Base-by-base conservation (phyloP, 2,888 invertebrate species). In the Scaptomyza cyrtandrae region DNA sequence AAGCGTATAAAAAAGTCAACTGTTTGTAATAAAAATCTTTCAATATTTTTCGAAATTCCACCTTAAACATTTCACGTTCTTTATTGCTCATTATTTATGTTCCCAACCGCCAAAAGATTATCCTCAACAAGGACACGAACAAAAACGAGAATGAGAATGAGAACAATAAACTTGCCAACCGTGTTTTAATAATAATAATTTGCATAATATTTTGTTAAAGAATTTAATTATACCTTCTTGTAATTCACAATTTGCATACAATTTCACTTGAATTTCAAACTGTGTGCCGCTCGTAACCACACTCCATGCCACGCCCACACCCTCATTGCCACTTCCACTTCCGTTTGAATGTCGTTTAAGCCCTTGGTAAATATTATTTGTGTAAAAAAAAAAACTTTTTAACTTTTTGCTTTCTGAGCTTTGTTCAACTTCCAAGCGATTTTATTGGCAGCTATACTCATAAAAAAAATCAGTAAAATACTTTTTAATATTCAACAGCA, bases 171-270 rank as follows among this genome's bases (percentile, higher is more conserved):
- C 11, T 44, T 44, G 44, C 13, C 16, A 19, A 43, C 11, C 55
- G 2, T 6, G n/a, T 67, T 65, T 39, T 39, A 14, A 35, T 50
- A n/a, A 5, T n/a, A 39, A 54, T 62, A 65, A 81, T 84, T 84
- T 85, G 73, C 86, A 82, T 84, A 81, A 80, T 72, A 74, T 85
- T 73, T 64, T 56, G 33, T 55, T 63, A n/a, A 55, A 69, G 61
- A 82, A 86, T 88, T 84, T 82, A 86, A 88, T 88, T 88, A 88
- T 73, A 58, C 52, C 65, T 55, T 46, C 67, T 59, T 63, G 77
- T 83, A 80, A 62, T 77, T 83, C 54, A 71, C 61, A 79, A 82
- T 88, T 88, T 75, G 77, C 88, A 86, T 86, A 79, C 37, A 82
- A 82, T 77, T 79, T 77, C 37, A 13, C 33, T 56, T 67, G 75